Percentiles rank a stretch among this genome's conserved stretches.
These are phyloP conservation scores for Enteromius fasciolatus DNA, from an alignment of 2,797 vertebrate genomes.

Conservation along the genomic window DNA sequence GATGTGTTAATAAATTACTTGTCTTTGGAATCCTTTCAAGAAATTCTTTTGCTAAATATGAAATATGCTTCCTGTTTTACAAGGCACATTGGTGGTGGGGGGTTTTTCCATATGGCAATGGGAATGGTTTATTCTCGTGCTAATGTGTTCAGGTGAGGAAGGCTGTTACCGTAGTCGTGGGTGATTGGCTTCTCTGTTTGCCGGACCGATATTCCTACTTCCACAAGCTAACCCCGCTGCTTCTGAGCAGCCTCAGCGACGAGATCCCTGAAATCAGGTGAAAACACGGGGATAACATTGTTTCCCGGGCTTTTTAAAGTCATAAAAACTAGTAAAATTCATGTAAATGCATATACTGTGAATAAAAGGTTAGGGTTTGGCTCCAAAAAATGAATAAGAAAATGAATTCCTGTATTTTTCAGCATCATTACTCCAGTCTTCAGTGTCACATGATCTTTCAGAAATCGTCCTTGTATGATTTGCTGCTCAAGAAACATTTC, in stretches of 20 bases:
- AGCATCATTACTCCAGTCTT: too few relatives aligned
- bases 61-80: neutral
- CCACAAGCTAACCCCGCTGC: constrained; percentile 89
- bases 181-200: constrained; percentile 88
- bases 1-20: neutral
- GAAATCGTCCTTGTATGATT: too few relatives aligned
- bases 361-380: neutral
- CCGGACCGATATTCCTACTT: constrained; percentile 94
- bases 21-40: neutral
- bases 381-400: neutral
- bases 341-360: neutral
- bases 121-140: neutral
- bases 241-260: constrained; percentile 86
- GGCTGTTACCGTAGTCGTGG: constrained; percentile 83
- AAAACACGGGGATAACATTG: neutral
- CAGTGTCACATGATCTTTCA: too few relatives aligned
- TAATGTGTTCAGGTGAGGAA: constrained; percentile 84
- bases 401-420: too few relatives aligned
- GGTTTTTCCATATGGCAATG: neutral
- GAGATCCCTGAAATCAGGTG: constrained; percentile 89
- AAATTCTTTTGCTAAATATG: neutral
- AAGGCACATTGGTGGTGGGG: neutral
- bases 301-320: neutral
- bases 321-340: too few relatives aligned
- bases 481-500: too few relatives aligned